Base-by-base conservation (phyloP, 2,113 vertebrate species). In the Anseranas semipalmata region DNA sequence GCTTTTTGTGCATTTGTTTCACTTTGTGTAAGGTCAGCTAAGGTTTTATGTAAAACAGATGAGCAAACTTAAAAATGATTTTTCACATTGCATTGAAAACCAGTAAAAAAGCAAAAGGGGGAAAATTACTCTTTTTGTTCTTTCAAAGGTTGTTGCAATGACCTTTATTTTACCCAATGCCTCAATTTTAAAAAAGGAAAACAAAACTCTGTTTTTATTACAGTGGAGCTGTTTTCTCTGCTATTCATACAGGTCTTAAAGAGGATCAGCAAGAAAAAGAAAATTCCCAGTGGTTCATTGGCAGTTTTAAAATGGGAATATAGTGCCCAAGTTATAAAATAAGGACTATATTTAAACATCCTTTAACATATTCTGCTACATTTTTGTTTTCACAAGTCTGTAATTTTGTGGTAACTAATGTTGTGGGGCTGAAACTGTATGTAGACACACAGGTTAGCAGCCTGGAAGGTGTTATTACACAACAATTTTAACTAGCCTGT, bases 1-100 rank as follows among this genome's bases (percentile, higher is more conserved):
- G 85, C 46, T 87, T 93, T 89, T 75, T 93, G 91, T 95, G 78
- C 95, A 73, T 97, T 97, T 95, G 94, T 92, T 97, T 97, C 74
- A 79, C 58, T 97, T 93, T 85, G 74, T 85, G 76, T 94, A 94
- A 97, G 89, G 95, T 97, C 94, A 95, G 58, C 87, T 96, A 90
- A 96, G 93, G 89, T 63, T 95, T 96, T 97, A 96, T 95, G 81
- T 87, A 96, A 96, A 97, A 96, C 96, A 88, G 41, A 80, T 86
- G 85, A 68, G 77, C 94, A 95, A 94, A 94, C 68, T 84, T 96
- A 96, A 97, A 97, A 95, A 96, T 94, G 83, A 91, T 96, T 94
- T 93, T 97, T 97, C 90, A 66, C 73, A 79, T 87, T 79, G 92
- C 73, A 96, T 18, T 68, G 76, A 96, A 94, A 79, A 92, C 73